Conservation (phyloP, 2,797 vertebrate species). For the Cichlasoma orientale region DNA sequence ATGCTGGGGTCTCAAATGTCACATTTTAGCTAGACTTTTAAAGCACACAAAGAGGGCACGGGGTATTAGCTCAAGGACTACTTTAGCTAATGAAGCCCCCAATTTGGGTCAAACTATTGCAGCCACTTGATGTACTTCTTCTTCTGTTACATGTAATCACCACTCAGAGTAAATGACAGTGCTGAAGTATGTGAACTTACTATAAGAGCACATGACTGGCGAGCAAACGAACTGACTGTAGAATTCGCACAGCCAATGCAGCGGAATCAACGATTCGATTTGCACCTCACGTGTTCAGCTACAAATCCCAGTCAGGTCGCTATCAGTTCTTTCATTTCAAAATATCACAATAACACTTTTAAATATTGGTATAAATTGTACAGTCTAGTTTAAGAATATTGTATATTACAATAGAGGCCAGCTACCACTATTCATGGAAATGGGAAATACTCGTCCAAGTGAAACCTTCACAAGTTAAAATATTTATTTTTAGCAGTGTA, state of each 20-base stretch:
- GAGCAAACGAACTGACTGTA: not conserved
- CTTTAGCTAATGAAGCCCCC: slow-evolving; percentile 20
- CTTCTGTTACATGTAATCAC: not conserved
- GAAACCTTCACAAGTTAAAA: not conserved
- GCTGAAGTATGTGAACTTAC: not conserved
- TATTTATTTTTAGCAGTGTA: not conserved
- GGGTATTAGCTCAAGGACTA: slow-evolving; percentile 16
- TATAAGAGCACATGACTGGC: not conserved
- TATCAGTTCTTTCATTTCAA: not conserved
- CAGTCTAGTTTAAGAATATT: not conserved
- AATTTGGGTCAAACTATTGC: slow-evolving; percentile 4
- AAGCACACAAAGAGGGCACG: not conserved
- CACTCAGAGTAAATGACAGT: not conserved
- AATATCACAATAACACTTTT: not conserved
- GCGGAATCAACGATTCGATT: not conserved
- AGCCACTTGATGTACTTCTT: not conserved
- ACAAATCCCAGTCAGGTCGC: not conserved
- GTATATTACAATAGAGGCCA: not conserved
- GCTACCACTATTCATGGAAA: not conserved
- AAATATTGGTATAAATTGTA: not conserved
- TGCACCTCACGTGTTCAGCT: not conserved
- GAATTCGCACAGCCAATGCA: not conserved
- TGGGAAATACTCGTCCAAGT: not conserved
- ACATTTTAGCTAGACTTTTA: not conserved
- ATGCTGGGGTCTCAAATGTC: not conserved